These are phyloP conservation scores for Alauda arvensis DNA, from an alignment of 2,797 vertebrate species.

Conservation along the genomic window DNA sequence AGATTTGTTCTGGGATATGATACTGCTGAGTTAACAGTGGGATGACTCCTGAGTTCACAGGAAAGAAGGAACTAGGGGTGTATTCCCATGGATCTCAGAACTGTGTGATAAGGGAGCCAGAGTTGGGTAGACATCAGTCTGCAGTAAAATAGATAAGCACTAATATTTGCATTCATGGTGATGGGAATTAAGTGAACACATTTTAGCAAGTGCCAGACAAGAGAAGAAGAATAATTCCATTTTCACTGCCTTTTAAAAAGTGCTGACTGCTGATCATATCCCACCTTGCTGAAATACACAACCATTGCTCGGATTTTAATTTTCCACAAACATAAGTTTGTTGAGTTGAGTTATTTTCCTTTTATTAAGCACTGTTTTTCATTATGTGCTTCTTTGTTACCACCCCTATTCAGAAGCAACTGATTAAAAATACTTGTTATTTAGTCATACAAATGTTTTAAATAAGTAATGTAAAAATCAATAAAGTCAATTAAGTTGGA, in stretches of 20 bases:
- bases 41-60: neutral
- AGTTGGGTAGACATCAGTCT: neutral
- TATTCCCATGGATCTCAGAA: neutral
- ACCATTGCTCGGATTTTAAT: neutral
- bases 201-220: neutral
- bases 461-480: slow-evolving; percentile 4
- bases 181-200: neutral
- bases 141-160: neutral
- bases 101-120: neutral
- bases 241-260: neutral
- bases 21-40: neutral
- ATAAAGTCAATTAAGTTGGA: neutral
- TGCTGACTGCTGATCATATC: neutral
- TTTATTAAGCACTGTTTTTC: neutral
- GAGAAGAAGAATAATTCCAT: neutral
- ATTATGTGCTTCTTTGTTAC: neutral
- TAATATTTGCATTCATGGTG: neutral
- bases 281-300: neutral
- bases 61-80: neutral
- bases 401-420: neutral
- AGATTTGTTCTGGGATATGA: neutral
- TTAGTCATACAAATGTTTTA: neutral
- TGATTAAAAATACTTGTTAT: neutral
- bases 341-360: neutral
- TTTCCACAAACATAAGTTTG: neutral